Percentiles rank a stretch among this genome's conserved stretches.
Conservation (phyloP, 2,113 vertebrate species). For the Tinamus guttatus region DNA sequence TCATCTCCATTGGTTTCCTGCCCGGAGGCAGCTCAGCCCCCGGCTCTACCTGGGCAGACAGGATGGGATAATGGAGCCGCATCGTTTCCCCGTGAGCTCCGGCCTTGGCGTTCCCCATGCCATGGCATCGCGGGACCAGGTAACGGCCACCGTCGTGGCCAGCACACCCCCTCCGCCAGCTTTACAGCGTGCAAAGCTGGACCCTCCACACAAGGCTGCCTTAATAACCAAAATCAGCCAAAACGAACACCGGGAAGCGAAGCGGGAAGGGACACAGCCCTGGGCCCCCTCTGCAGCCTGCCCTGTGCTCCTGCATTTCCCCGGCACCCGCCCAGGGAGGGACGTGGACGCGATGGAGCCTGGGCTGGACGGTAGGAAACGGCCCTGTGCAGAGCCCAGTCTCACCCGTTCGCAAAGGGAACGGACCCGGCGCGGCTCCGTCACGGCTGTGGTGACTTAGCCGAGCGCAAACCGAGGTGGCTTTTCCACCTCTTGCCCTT, state of each 20-base stretch:
- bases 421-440: fast-evolving
- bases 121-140: not conserved
- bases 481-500: not conserved
- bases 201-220: not conserved
- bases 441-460: not conserved
- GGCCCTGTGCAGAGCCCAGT: fast-evolving
- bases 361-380: fast-evolving
- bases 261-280: not conserved
- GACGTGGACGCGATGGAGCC: not conserved
- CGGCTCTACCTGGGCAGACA: not conserved
- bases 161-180: not conserved
- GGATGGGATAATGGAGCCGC: not conserved
- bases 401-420: not conserved
- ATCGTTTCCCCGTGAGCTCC: constrained; percentile 8
- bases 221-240: not conserved
- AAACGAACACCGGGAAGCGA: not conserved
- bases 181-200: not conserved
- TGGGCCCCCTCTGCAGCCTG: too few relatives aligned
- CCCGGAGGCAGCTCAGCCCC: not conserved
- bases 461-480: not conserved
- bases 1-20: not conserved
- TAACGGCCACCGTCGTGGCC: not conserved
- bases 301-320: too few relatives aligned
- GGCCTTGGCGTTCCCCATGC: not conserved
- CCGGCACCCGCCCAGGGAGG: not conserved